A percentile compares a stretch with the other conserved stretches of the same genome.
These are phyloP conservation scores for Pyxicephalus adspersus DNA, from an alignment of 2,113 vertebrate species.

Conservation along the genomic window DNA sequence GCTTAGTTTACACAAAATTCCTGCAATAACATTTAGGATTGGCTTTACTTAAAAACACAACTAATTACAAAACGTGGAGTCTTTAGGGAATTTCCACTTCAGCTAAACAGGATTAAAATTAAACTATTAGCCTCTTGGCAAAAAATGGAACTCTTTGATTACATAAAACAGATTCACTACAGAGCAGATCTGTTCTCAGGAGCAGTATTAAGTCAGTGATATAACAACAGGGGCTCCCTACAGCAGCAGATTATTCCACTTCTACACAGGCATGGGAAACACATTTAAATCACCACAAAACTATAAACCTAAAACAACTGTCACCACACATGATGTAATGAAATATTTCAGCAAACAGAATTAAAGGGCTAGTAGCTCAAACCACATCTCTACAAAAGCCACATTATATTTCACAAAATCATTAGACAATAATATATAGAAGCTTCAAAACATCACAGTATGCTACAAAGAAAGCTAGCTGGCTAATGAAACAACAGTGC, in stretches of 20 bases:
- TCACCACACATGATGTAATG: background rate
- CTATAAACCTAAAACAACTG: background rate
- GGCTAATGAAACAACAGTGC: too few relatives aligned
- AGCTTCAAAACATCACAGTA: too few relatives aligned
- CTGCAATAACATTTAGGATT: background rate
- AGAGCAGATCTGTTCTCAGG: background rate
- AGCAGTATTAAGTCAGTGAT: conserved; percentile 23
- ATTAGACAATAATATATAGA: too few relatives aligned
- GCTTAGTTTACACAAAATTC: background rate
- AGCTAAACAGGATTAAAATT: conserved; percentile 24
- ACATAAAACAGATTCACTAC: conserved; percentile 7
- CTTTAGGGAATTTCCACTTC: background rate
- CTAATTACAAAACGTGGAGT: background rate
- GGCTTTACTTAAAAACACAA: conserved; percentile 4
- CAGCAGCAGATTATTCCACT: too few relatives aligned
- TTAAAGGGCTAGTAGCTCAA: background rate
- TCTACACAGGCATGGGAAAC: background rate
- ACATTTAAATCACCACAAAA: background rate
- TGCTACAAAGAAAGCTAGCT: too few relatives aligned
- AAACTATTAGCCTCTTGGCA: conserved; percentile 23
- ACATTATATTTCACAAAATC: too few relatives aligned
- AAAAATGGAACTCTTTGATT: conserved; percentile 4
- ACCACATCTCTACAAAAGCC: background rate
- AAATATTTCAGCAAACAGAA: background rate
- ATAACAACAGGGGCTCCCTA: background rate